These are phyloP conservation scores for Alloplasta piceator DNA, from an alignment of 2,888 invertebrate genomes.

Conservation along the genomic window DNA sequence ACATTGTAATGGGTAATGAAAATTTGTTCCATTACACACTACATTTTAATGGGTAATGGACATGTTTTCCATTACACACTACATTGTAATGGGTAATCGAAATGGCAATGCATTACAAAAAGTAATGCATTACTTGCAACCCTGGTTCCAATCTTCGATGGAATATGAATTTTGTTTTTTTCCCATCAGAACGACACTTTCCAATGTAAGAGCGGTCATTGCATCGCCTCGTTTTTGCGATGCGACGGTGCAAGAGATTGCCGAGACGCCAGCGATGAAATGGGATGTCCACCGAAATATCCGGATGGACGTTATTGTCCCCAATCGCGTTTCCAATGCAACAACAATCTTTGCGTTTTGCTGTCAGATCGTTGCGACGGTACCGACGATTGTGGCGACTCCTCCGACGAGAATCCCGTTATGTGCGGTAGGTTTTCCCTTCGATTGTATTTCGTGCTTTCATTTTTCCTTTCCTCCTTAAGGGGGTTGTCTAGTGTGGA, in stretches of 20 bases:
- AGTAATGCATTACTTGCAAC: no score
- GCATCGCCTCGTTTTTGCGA: conserved; percentile 93
- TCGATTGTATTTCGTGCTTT: no score
- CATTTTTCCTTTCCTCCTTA: no score
- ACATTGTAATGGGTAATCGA: no score
- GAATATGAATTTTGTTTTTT: conserved; percentile 32
- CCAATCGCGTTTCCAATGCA: conserved; percentile 95
- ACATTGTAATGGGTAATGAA: no score
- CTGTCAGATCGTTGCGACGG: conserved; percentile 96
- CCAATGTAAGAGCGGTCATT: conserved; percentile 96
- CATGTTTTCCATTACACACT: no score
- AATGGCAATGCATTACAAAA: no score
- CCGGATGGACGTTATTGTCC: conserved; percentile 96
- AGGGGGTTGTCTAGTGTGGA: no score
- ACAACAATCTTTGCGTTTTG: conserved; percentile 95
- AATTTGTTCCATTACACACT: no score
- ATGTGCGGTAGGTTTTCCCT: conserved; percentile 87
- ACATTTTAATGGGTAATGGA: no score
- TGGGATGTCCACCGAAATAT: conserved; percentile 94
- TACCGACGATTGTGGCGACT: conserved; percentile 96
- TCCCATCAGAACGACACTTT: conserved; percentile 89
- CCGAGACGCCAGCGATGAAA: conserved; percentile 94
- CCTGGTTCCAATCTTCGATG: no score
- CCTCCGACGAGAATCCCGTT: conserved; percentile 92
- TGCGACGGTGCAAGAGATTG: conserved; percentile 97